phyloP scores from a whole-genome alignment of 2,113 vertebrate species.

The Corapipo altera region DNA sequence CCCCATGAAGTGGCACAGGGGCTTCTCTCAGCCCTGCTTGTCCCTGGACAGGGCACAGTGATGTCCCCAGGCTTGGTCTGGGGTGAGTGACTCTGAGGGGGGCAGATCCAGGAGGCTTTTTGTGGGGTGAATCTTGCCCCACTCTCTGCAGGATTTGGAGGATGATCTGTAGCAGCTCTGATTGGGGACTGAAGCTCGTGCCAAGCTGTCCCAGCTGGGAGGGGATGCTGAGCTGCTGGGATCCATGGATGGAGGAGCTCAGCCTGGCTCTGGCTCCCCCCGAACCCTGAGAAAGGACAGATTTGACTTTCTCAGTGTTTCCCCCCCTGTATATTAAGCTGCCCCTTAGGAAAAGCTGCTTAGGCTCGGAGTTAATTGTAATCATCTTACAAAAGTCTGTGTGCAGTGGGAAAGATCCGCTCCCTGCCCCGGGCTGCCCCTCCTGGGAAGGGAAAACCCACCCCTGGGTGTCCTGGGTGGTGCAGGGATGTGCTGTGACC shows the following conservation, averaged over 20 bases:
- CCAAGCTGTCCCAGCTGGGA: neutral
- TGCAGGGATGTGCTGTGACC: accelerated
- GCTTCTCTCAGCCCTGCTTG: neutral
- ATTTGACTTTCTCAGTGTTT: neutral
- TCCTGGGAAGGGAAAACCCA: neutral
- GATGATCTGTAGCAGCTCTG: accelerated
- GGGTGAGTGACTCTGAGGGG: neutral
- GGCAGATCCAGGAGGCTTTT: neutral
- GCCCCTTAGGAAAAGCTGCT: constrained; percentile 36
- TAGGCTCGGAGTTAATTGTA: constrained; percentile 14
- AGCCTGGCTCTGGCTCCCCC: neutral
- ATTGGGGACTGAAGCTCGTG: neutral
- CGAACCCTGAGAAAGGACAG: neutral
- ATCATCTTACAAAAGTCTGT: neutral
- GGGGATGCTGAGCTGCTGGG: neutral
- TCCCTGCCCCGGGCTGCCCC: accelerated
- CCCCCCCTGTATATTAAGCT: neutral
- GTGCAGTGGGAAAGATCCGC: neutral
- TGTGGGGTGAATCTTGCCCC: accelerated
- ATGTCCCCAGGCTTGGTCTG: neutral
- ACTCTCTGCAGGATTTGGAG: neutral
- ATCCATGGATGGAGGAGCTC: neutral
- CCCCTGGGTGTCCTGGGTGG: neutral
- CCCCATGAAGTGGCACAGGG: neutral
- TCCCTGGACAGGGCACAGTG: neutral